Conservation (phyloP, 1,140 invertebrate species). For the Lepidostoma basale region DNA sequence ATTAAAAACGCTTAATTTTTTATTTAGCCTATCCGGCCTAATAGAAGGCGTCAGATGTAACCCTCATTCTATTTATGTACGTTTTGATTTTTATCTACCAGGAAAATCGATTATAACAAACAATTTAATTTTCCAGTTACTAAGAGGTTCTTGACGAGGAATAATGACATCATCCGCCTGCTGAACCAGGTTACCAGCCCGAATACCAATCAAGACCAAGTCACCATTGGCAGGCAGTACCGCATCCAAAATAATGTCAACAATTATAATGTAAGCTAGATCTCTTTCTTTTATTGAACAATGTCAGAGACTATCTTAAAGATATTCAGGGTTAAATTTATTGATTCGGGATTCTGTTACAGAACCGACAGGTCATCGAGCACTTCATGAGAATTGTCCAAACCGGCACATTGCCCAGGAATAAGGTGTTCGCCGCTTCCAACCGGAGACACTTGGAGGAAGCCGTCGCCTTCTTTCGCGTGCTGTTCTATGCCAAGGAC, state of each 20-base stretch:
- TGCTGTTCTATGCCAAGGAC: slow-evolving; percentile 64
- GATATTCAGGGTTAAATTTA: background rate
- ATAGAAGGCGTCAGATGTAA: background rate
- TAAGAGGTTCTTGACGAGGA: slow-evolving; percentile 60
- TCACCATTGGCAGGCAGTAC: slow-evolving; percentile 60
- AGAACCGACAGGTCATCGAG: slow-evolving; percentile 60
- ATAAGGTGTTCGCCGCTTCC: slow-evolving; percentile 62
- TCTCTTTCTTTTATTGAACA: background rate
- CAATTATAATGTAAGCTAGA: slow-evolving; percentile 50
- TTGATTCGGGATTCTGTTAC: background rate
- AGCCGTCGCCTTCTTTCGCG: slow-evolving; percentile 55
- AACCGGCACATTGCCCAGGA: slow-evolving; percentile 56
- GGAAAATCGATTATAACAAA: background rate
- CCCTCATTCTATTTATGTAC: background rate
- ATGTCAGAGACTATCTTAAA: background rate
- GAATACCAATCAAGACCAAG: slow-evolving; percentile 54
- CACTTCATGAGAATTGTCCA: slow-evolving; percentile 62
- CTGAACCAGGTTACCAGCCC: slow-evolving; percentile 65
- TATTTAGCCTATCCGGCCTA: background rate
- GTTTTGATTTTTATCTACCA: background rate
- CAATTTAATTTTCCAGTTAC: slow-evolving; percentile 49
- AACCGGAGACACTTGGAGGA: slow-evolving; percentile 57
- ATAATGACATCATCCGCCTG: slow-evolving; percentile 66
- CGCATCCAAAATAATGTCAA: slow-evolving; percentile 60
- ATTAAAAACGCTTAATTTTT: background rate